These are phyloP conservation scores for Zoanthus gigantus DNA, from an alignment of 92 coral and sea anemone species.

Conservation along the genomic window DNA sequence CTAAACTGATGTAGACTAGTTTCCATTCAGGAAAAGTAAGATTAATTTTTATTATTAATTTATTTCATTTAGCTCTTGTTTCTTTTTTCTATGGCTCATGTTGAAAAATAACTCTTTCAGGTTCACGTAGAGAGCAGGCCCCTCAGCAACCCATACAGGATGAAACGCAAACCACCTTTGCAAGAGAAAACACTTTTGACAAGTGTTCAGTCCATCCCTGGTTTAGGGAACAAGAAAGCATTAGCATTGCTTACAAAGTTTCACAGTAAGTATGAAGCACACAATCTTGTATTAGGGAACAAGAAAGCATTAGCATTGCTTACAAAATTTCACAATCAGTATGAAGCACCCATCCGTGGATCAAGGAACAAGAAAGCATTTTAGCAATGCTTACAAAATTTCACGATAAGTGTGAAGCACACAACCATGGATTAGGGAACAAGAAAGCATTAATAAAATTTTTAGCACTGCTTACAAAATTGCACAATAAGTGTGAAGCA, in stretches of 20 bases:
- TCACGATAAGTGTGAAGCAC: background rate
- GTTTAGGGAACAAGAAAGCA: conserved; percentile 94
- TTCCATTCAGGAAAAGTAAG: no score
- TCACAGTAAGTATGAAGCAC: conserved; percentile 68
- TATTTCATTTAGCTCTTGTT: no score
- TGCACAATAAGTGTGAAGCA: no score
- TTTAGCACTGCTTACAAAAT: no score
- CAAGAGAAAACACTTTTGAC: conserved; percentile 77
- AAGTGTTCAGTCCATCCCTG: conserved; percentile 88
- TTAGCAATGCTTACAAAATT: no score
- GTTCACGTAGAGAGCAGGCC: conserved; percentile 86
- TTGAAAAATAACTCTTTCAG: conserved; percentile 35
- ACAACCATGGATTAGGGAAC: no score
- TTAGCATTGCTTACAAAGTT: conserved; percentile 78
- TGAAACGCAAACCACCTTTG: conserved; percentile 80
- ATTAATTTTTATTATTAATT: no score
- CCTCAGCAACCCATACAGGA: conserved; percentile 87
- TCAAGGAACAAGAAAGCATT: no score
- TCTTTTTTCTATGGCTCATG: background rate
- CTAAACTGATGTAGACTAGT: no score
- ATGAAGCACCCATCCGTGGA: background rate
- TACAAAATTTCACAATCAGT: no score
- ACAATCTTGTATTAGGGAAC: conserved; percentile 58
- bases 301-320: no score
- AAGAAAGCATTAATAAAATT: no score